Percentiles rank a stretch among this genome's conserved stretches.
These are phyloP conservation scores for Entomyzon cyanotis DNA, from an alignment of 2,113 vertebrate genomes.

Conservation along the genomic window DNA sequence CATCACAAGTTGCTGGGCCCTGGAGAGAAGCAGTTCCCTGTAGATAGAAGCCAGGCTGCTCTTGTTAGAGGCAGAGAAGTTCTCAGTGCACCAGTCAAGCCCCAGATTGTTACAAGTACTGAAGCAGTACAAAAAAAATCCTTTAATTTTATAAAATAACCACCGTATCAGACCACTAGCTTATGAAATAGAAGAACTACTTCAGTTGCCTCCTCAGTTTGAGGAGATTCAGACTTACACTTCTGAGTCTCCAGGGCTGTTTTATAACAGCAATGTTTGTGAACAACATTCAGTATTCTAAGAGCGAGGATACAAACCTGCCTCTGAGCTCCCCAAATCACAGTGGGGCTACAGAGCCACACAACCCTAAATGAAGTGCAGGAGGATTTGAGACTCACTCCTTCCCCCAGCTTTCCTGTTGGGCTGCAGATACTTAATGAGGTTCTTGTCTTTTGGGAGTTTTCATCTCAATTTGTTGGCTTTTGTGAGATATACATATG, in stretches of 20 bases:
- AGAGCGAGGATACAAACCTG: not conserved
- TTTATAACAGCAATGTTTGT: not conserved
- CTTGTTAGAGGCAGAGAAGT: constrained; percentile 25
- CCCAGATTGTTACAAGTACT: not conserved
- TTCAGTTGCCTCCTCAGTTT: constrained; percentile 1
- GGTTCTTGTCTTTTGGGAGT: not conserved
- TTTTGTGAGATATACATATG: not conserved
- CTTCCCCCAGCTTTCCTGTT: not conserved
- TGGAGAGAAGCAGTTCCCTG: constrained; percentile 25
- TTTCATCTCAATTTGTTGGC: not conserved
- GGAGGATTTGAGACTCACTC: not conserved
- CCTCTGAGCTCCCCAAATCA: not conserved
- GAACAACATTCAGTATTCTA: not conserved
- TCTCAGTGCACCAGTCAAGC: not conserved
- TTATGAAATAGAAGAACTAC: constrained; percentile 30
- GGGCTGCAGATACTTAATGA: not conserved
- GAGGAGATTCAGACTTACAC: not conserved
- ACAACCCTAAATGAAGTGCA: not conserved
- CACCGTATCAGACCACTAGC: not conserved
- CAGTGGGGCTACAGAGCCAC: not conserved
- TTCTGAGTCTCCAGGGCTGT: not conserved
- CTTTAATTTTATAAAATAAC: constrained; percentile 26
- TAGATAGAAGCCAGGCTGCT: constrained; percentile 12
- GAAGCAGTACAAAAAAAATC: not conserved
- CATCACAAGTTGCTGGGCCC: constrained; percentile 19